Percentiles rank a stretch among this genome's conserved stretches.
These are phyloP conservation scores for Panulirus ornatus DNA, from an alignment of 1,140 invertebrate genomes.

Conservation along the genomic window DNA sequence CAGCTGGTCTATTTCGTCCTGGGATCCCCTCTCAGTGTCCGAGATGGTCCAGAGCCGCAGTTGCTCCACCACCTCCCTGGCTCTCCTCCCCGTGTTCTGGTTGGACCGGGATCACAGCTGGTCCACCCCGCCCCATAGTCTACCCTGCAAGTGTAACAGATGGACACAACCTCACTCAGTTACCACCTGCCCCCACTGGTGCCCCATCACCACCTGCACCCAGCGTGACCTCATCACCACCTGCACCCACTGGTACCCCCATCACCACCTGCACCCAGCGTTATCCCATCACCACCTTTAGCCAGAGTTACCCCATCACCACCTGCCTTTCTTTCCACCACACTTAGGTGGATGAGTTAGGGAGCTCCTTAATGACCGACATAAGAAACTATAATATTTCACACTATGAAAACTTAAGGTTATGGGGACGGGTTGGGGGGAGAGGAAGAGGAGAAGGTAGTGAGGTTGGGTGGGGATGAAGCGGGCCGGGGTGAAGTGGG, in stretches of 20 bases:
- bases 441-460: conserved; percentile 12
- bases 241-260: background rate
- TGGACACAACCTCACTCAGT: background rate
- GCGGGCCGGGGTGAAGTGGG: background rate
- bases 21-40: no score
- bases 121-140: no score
- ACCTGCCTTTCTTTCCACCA: background rate
- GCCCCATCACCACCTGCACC: no score
- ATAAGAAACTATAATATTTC: background rate
- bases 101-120: no score
- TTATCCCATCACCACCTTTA: background rate
- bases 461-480: background rate
- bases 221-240: no score
- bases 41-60: no score
- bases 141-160: no score
- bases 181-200: background rate
- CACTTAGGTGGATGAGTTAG: conserved; percentile 1
- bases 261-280: background rate
- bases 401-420: background rate
- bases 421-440: background rate
- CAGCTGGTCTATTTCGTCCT: no score
- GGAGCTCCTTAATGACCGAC: background rate
- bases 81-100: no score
- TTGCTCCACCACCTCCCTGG: no score
- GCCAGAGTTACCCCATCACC: background rate